These are phyloP conservation scores for Tupiocoris notatus DNA, from an alignment of 2,888 invertebrate genomes.

Conservation along the genomic window DNA sequence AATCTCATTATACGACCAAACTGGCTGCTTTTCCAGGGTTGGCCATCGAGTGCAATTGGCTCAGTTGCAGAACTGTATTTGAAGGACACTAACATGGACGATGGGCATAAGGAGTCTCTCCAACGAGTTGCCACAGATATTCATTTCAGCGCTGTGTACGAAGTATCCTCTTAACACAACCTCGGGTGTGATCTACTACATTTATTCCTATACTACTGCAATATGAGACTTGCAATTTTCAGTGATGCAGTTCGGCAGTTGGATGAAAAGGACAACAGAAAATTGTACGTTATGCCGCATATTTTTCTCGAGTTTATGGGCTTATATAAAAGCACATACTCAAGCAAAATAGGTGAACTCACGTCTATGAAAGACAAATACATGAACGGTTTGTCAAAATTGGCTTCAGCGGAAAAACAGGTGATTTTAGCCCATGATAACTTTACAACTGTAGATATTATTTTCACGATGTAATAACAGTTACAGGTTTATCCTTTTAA, in stretches of 20 bases:
- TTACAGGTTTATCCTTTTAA: too few relatives aligned
- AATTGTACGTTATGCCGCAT: neutral
- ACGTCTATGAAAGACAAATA: conserved; percentile 7
- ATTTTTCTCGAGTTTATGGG: conserved; percentile 20
- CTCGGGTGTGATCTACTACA: too few relatives aligned
- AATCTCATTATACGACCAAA: too few relatives aligned
- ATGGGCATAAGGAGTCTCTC: neutral
- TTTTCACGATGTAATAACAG: too few relatives aligned
- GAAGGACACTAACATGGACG: conserved; percentile 13
- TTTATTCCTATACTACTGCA: too few relatives aligned
- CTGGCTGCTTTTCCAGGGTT: conserved; percentile 11
- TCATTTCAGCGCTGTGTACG: conserved; percentile 15
- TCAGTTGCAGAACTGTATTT: conserved; percentile 1
- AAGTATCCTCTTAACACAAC: too few relatives aligned
- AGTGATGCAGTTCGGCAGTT: neutral
- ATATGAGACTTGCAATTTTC: too few relatives aligned
- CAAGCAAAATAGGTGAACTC: neutral
- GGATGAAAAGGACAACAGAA: neutral
- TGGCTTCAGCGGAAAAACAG: conserved; percentile 28
- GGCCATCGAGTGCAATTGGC: conserved; percentile 12
- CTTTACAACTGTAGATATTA: too few relatives aligned
- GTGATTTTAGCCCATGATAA: too few relatives aligned
- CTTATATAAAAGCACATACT: conserved; percentile 3
- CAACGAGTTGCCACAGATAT: conserved; percentile 4
- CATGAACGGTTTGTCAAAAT: conserved; percentile 19